Evolutionary conservation across 2,113 vertebrate genomes (phyloP).

Genomic region (Garra rufa): DNA sequence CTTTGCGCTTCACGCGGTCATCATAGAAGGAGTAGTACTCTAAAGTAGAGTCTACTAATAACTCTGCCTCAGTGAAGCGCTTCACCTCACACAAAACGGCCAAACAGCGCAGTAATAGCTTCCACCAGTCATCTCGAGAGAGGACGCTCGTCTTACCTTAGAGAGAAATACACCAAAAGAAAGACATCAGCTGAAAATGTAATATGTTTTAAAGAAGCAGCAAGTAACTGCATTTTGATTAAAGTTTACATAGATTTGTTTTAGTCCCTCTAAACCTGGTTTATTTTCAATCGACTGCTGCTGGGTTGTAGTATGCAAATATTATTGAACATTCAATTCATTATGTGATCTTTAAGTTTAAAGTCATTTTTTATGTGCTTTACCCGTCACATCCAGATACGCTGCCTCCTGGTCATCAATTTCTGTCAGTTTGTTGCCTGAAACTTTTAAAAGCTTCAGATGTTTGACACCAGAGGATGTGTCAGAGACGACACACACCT

Average conservation of each 20-base stretch:
- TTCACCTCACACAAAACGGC: constrained; percentile 84
- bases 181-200: neutral
- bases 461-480: constrained; percentile 84
- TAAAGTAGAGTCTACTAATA: constrained; percentile 92
- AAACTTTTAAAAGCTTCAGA: constrained; percentile 87
- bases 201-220: neutral
- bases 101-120: constrained; percentile 87
- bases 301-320: neutral
- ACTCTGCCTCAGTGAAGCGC: constrained; percentile 89
- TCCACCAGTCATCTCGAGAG: constrained; percentile 97
- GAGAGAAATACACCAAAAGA: neutral
- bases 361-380: neutral
- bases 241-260: neutral
- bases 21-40: constrained; percentile 98
- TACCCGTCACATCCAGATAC: constrained; percentile 91
- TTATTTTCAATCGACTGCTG: neutral
- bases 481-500: constrained; percentile 89
- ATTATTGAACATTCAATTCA: neutral
- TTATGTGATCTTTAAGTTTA: neutral
- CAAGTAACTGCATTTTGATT: neutral
- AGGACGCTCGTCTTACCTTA: constrained; percentile 87
- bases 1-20: constrained; percentile 89
- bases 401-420: constrained; percentile 90
- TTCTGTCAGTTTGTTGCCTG: constrained; percentile 83
- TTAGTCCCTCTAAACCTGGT: neutral